Percentiles rank a stretch among this genome's conserved stretches.
Conservation (phyloP, 2,797 vertebrate species). For the Ptychobarbus kaznakovi region DNA sequence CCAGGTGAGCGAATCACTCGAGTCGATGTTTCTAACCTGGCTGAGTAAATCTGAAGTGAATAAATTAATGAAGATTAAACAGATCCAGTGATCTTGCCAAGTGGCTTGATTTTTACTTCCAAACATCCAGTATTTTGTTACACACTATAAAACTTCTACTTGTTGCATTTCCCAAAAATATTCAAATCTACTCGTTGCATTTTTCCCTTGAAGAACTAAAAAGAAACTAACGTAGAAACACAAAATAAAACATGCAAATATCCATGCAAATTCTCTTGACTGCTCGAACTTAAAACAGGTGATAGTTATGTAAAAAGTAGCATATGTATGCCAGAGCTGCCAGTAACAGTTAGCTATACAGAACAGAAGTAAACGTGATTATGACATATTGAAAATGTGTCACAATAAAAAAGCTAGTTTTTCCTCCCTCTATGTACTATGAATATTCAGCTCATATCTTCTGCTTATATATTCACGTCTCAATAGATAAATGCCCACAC, state of each 20-base stretch:
- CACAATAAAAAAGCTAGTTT: background rate
- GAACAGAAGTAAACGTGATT: background rate
- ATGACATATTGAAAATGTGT: background rate
- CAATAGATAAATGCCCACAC: background rate
- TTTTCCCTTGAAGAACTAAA: constrained; percentile 1
- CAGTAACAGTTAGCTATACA: constrained; percentile 5
- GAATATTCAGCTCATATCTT: constrained; percentile 11
- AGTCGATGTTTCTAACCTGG: constrained; percentile 23
- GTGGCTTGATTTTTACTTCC: background rate
- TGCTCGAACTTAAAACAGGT: constrained; percentile 8
- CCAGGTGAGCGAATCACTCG: constrained; percentile 69
- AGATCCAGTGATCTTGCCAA: background rate
- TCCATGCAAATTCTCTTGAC: background rate
- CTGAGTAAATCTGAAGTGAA: background rate
- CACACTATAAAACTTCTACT: background rate
- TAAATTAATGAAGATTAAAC: background rate
- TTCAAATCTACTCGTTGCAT: background rate
- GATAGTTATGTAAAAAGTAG: constrained; percentile 8
- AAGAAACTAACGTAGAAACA: background rate
- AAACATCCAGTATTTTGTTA: background rate
- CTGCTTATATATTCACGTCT: background rate
- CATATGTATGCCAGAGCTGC: constrained; percentile 23
- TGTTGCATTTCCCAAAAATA: background rate
- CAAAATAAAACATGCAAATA: background rate
- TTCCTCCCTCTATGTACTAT: background rate